Evolutionary conservation across 2,888 invertebrate species (phyloP).

Genomic region (Tortricodes alternella): DNA sequence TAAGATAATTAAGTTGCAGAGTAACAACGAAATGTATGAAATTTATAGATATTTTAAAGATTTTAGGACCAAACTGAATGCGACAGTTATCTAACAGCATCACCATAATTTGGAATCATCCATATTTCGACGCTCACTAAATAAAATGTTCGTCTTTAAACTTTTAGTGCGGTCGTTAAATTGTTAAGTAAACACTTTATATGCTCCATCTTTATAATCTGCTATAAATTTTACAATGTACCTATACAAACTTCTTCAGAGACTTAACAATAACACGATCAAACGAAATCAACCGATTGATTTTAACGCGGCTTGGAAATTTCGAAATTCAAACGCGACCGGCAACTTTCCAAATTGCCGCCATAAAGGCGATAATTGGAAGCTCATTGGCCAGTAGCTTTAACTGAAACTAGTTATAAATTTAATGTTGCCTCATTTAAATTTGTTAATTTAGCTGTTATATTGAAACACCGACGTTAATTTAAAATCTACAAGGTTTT

Average conservation of each 20-base stretch:
- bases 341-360: conserved; percentile 74
- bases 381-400: conserved; percentile 71
- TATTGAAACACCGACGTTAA: conserved; percentile 24
- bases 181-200: conserved; percentile 23
- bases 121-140: conserved; percentile 8
- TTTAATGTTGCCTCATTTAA: conserved; percentile 49
- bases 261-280: conserved; percentile 58
- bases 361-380: conserved; percentile 75
- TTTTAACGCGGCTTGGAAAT: conserved; percentile 65
- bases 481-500: conserved; percentile 15
- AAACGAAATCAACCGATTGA: conserved; percentile 74
- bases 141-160: conserved; percentile 5
- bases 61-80: not conserved
- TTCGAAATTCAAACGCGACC: conserved; percentile 67
- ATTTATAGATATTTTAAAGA: too few species aligned
- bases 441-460: conserved; percentile 31
- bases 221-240: conserved; percentile 10
- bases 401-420: conserved; percentile 63
- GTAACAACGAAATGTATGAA: too few species aligned
- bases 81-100: not conserved
- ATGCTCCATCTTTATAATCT: conserved; percentile 7
- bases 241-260: conserved; percentile 3
- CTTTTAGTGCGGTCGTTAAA: conserved; percentile 6
- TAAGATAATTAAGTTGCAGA: too few species aligned
- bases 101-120: conserved; percentile 3